Base-by-base conservation (phyloP, 2,888 invertebrate species). In the Prosopocoilus inquinatus region DNA sequence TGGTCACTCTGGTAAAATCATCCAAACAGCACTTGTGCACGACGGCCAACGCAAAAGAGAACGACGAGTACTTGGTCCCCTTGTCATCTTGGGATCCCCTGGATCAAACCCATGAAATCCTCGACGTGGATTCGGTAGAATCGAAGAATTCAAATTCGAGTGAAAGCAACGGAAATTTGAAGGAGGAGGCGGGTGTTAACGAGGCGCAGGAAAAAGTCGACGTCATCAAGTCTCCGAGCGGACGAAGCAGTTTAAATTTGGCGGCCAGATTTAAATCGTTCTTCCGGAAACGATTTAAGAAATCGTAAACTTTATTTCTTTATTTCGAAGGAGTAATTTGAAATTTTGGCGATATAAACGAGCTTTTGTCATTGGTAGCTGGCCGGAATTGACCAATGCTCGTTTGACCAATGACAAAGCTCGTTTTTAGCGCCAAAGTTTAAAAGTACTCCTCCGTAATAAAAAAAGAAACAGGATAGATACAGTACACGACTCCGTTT, bases 61-160 rank as follows among this genome's bases (percentile, higher is more conserved):
- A 75, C n/a, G 77, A 79, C 54, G 83, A 83, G 65, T 81, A 80
- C 65, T 70, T 84, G 39, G 71, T 84, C 13, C 82, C 84, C 0
- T 63, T 84, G 20, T 80, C 81, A 8, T 84, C 84, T 9, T 84
- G 84, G 84, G 83, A 82, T 61, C 77, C 76, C 3, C 13, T 47
- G 8, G 50, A 55, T 16, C 48, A 58, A 38, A 47, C 34, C 2
- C 53, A 33, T 3, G 53, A 52, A 15, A 57, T 43, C 9, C 11
- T 57, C 16, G 34, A 57, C 9, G 35, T 45, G 5, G 48, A 53
- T 34, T 57, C 52, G n/a, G 12, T 53, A 44, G 36, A 51, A 3
- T 49, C 57, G 9, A 52, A 57, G 28, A 48, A 16, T 34, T 53
- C 49, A 39, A 52, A 51, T 9, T 41, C 41, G 16, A 15, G 48